Conservation (phyloP, 2,113 vertebrate species). For the Caranx melampygus region DNA sequence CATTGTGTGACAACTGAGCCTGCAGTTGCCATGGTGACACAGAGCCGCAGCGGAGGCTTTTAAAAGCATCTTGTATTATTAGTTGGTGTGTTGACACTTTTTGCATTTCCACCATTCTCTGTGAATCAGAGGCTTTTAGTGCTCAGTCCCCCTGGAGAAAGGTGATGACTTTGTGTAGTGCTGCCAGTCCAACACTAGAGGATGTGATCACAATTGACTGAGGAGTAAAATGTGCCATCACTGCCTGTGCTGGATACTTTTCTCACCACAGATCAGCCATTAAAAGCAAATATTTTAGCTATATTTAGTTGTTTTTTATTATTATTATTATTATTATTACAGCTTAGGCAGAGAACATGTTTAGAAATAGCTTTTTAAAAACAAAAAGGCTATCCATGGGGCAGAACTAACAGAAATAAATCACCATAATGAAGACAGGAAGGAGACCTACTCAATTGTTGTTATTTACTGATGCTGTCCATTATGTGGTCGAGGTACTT, state of each 20-base stretch:
- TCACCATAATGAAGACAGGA: background rate
- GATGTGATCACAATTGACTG: background rate
- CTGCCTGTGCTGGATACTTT: background rate
- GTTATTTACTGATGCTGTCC: background rate
- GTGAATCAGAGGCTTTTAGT: slow-evolving; percentile 59
- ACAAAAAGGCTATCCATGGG: background rate
- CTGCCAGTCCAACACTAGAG: slow-evolving; percentile 32
- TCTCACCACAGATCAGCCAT: background rate
- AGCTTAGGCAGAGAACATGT: background rate
- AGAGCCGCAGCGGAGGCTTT: slow-evolving; percentile 70
- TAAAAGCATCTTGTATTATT: slow-evolving; percentile 71
- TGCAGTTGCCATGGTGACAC: slow-evolving; percentile 83
- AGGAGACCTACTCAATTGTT: background rate
- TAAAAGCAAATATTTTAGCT: background rate
- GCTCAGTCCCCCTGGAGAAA: slow-evolving; percentile 21
- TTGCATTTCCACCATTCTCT: slow-evolving; percentile 53
- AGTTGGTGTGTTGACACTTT: slow-evolving; percentile 70
- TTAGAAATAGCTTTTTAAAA: background rate
- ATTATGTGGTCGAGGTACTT: background rate
- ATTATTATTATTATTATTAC: no score
- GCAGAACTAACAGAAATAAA: background rate
- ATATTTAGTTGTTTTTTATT: background rate
- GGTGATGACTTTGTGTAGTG: slow-evolving; percentile 33
- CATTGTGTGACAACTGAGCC: slow-evolving; percentile 72
- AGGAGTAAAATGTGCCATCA: background rate